Conservation (phyloP, 2,797 vertebrate genomes). For the Benthosema pterotum region DNA sequence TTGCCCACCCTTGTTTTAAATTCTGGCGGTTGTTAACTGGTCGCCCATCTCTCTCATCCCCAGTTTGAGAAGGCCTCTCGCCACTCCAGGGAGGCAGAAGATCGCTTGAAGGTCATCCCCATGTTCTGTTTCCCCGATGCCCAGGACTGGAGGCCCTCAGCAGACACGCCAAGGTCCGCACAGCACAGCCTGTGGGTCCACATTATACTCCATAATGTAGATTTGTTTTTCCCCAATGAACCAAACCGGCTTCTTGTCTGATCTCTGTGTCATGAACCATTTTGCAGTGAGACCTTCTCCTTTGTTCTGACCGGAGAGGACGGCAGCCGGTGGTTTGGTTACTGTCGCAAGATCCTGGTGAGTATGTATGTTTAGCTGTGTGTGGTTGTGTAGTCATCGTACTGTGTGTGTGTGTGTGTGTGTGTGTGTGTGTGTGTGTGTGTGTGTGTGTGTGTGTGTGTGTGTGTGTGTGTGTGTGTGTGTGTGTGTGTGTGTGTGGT, state of each 20-base stretch:
- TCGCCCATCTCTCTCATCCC: slow-evolving; percentile 24
- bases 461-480: slow-evolving; percentile 69
- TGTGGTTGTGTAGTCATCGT: slow-evolving; percentile 31
- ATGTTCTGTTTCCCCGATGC: slow-evolving; percentile 97
- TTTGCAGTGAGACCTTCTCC: slow-evolving; percentile 94
- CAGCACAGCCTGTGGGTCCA: not conserved
- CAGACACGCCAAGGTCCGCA: slow-evolving; percentile 85
- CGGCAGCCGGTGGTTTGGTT: slow-evolving; percentile 97
- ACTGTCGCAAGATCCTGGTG: slow-evolving; percentile 97
- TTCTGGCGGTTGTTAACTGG: not conserved
- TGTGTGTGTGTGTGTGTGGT: not conserved
- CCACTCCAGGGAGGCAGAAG: slow-evolving; percentile 91
- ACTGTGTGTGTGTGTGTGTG: slow-evolving; percentile 11
- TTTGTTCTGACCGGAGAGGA: slow-evolving; percentile 97
- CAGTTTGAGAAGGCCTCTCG: slow-evolving; percentile 91
- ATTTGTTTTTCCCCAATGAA: not conserved
- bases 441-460: slow-evolving; percentile 16
- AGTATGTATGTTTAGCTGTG: slow-evolving; percentile 59
- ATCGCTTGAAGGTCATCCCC: slow-evolving; percentile 94
- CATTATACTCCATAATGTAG: too few relatives aligned
- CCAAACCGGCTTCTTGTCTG: not conserved
- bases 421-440: slow-evolving; percentile 62
- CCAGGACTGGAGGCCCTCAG: slow-evolving; percentile 90
- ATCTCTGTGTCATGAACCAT: slow-evolving; percentile 4
- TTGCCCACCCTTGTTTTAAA: too few relatives aligned